These are phyloP conservation scores for Amblyopsis rosae DNA, from an alignment of 2,113 vertebrate genomes.

Conservation along the genomic window DNA sequence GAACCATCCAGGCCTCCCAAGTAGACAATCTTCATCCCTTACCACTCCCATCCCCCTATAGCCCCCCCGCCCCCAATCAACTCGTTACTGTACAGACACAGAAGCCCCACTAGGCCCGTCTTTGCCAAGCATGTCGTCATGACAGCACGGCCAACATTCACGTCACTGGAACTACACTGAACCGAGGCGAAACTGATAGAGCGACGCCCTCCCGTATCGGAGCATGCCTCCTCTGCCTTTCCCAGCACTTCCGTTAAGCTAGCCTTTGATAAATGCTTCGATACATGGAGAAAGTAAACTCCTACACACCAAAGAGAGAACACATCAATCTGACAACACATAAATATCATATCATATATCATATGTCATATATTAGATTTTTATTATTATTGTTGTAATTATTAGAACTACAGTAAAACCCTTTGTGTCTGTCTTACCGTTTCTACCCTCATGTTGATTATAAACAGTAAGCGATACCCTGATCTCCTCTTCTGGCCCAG, in stretches of 20 bases:
- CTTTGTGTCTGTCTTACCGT: conserved; percentile 61
- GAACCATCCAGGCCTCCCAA: conserved; percentile 20
- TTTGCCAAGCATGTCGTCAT: conserved; percentile 23
- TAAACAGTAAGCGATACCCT: conserved; percentile 72
- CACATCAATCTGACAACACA: conserved; percentile 78
- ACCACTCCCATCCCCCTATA: background rate
- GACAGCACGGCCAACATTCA: conserved; percentile 67
- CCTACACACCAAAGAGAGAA: conserved; percentile 78
- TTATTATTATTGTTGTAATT: conserved; percentile 6
- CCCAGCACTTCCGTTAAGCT: conserved; percentile 56
- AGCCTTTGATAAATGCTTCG: conserved; percentile 73
- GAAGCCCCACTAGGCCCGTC: conserved; percentile 38
- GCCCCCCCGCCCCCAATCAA: background rate
- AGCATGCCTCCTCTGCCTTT: conserved; percentile 9
- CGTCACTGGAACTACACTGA: conserved; percentile 67
- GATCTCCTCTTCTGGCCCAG: conserved; percentile 71
- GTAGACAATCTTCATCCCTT: conserved; percentile 14
- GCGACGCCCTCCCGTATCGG: conserved; percentile 26
- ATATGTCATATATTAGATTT: conserved; percentile 65
- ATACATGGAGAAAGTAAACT: conserved; percentile 74
- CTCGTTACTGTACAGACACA: conserved; percentile 38
- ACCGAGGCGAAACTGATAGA: conserved; percentile 48
- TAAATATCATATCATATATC: conserved; percentile 75
- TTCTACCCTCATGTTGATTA: conserved; percentile 70
- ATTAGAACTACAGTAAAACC: conserved; percentile 71